Evolutionary conservation across 2,888 invertebrate genomes (phyloP).

Genomic region (Acleris literana): DNA sequence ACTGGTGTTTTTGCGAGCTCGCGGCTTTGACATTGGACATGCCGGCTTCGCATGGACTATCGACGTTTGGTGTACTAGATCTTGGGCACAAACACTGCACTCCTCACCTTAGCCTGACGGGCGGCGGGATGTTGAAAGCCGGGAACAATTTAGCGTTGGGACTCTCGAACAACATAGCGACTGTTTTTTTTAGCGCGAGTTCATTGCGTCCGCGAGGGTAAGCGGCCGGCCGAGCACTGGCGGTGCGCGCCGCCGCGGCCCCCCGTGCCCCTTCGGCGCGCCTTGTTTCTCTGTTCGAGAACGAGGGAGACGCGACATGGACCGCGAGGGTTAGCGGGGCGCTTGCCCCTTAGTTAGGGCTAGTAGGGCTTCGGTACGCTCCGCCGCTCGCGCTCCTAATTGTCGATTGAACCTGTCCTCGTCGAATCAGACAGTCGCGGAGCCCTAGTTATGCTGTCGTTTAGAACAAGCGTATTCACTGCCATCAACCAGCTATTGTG

Average conservation of each 20-base stretch:
- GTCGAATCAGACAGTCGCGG: too few species aligned
- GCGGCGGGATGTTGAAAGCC: slow-evolving; percentile 88
- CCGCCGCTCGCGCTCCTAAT: slow-evolving; percentile 28
- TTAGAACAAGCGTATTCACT: too few species aligned
- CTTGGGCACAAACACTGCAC: slow-evolving; percentile 54
- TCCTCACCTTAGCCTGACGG: slow-evolving; percentile 83
- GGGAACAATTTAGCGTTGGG: slow-evolving; percentile 88
- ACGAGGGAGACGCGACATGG: slow-evolving; percentile 45
- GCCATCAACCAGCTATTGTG: too few species aligned
- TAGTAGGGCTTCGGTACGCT: slow-evolving; percentile 43
- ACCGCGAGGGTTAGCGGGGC: slow-evolving; percentile 48
- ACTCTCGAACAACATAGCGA: slow-evolving; percentile 88
- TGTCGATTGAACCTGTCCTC: slow-evolving; percentile 33
- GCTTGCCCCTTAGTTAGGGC: slow-evolving; percentile 51
- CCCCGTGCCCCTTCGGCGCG: slow-evolving; percentile 45
- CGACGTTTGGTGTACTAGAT: slow-evolving; percentile 61
- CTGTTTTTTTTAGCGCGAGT: slow-evolving; percentile 70
- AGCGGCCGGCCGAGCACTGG: slow-evolving; percentile 74
- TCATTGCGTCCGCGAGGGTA: slow-evolving; percentile 63
- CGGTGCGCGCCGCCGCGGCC: slow-evolving; percentile 45
- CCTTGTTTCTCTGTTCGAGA: slow-evolving; percentile 40
- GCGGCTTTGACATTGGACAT: slow-evolving; percentile 7
- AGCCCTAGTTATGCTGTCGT: too few species aligned
- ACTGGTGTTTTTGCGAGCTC: not conserved
- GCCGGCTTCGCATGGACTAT: slow-evolving; percentile 50